Percentiles rank a stretch among this genome's conserved stretches.
phyloP scores from a whole-genome alignment of 2,888 invertebrate genomes.

The Erannis defoliaria region DNA sequence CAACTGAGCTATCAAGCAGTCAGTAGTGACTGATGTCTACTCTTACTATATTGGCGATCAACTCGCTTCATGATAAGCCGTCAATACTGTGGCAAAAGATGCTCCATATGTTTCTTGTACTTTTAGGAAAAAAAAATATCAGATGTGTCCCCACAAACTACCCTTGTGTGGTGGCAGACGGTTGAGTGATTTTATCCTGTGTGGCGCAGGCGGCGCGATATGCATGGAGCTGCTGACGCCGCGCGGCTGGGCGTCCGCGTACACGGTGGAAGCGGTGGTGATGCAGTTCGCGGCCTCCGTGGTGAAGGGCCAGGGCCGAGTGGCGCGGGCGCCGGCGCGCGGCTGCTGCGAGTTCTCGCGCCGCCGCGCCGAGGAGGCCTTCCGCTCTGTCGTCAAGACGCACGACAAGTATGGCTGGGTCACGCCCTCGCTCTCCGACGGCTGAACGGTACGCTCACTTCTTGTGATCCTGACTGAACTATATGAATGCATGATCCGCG shows the following conservation, averaged over 20 bases:
- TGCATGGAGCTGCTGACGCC: constrained; percentile 96
- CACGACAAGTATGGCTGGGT: constrained; percentile 98
- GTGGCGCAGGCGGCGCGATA: constrained; percentile 90
- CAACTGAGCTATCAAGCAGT: too few species aligned
- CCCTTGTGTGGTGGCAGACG: too few species aligned
- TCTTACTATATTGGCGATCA: too few species aligned
- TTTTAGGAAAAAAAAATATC: too few species aligned
- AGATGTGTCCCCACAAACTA: too few species aligned
- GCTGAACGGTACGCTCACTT: constrained; percentile 83
- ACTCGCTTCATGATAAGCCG: too few species aligned
- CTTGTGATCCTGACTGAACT: not conserved
- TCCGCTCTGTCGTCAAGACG: constrained; percentile 94
- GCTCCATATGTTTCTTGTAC: too few species aligned
- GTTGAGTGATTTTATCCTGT: not conserved
- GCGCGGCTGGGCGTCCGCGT: constrained; percentile 95
- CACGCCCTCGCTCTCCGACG: constrained; percentile 94
- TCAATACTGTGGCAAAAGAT: too few species aligned
- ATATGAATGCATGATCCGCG: too few species aligned
- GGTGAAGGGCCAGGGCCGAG: constrained; percentile 94
- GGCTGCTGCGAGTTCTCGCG: constrained; percentile 92
- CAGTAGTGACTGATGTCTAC: too few species aligned
- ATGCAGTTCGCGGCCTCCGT: constrained; percentile 96
- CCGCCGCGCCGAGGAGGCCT: constrained; percentile 95
- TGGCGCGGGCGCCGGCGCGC: constrained; percentile 93
- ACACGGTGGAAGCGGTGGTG: constrained; percentile 94